phyloP scores from a whole-genome alignment of 2,113 vertebrate species.

The Agapornis roseicollis region DNA sequence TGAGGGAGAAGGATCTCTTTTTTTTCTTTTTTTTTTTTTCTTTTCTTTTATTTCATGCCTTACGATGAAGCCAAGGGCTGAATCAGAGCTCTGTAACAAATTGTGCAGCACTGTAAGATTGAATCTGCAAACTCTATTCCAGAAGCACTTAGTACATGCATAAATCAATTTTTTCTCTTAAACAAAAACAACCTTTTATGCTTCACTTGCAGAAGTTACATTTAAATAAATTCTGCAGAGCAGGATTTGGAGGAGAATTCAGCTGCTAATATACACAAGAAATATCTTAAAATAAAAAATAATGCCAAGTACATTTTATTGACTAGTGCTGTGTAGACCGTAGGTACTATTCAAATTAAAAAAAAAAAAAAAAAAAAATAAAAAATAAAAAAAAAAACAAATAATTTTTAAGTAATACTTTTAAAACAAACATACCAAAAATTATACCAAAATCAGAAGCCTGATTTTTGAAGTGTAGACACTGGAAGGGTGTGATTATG shows the following conservation, averaged over 20 bases:
- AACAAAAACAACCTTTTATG: not conserved
- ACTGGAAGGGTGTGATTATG: not conserved
- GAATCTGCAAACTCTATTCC: slow-evolving; percentile 7
- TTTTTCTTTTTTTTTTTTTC: not conserved
- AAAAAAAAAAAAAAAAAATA: not conserved
- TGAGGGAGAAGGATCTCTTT: not conserved
- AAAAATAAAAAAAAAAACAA: not conserved
- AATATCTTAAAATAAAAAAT: not conserved
- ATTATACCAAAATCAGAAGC: not conserved
- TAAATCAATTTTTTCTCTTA: slow-evolving; percentile 10
- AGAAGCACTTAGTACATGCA: not conserved
- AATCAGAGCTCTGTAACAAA: slow-evolving; percentile 20
- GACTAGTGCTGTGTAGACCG: not conserved
- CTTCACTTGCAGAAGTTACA: not conserved
- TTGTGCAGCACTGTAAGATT: not conserved
- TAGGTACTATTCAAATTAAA: not conserved
- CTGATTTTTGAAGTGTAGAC: not conserved
- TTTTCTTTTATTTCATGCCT: not conserved
- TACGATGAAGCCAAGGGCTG: not conserved
- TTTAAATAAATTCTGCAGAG: not conserved
- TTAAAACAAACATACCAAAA: not conserved
- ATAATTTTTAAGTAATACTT: not conserved
- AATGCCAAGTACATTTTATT: not conserved
- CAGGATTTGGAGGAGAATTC: not conserved
- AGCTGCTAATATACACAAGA: not conserved